Conservation (phyloP, 2,888 invertebrate genomes). For the Synanthedon tipuliformis region DNA sequence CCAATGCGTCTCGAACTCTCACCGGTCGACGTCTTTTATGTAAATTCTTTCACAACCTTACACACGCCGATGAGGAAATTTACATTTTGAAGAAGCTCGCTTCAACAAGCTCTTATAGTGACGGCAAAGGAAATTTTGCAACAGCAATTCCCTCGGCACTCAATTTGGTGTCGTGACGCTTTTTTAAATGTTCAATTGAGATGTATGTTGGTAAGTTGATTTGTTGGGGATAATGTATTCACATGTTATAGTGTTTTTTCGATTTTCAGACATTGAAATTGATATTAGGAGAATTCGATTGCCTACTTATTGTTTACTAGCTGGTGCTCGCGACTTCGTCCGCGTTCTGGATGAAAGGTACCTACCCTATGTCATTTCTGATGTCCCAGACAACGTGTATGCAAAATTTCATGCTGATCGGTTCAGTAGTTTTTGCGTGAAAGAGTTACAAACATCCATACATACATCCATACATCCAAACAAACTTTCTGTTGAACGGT, state of each 20-base stretch:
- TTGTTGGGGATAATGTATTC: slow-evolving; percentile 12
- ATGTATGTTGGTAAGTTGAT: slow-evolving; percentile 37
- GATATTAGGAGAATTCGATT: too few relatives aligned
- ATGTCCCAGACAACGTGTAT: too few relatives aligned
- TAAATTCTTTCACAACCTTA: slow-evolving; percentile 48
- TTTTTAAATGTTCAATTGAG: slow-evolving; percentile 37
- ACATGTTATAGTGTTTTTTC: neutral
- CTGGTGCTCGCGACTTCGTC: too few relatives aligned
- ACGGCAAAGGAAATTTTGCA: slow-evolving; percentile 13
- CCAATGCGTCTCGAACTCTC: slow-evolving; percentile 50
- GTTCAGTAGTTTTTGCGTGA: too few relatives aligned
- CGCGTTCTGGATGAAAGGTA: too few relatives aligned
- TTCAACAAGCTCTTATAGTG: neutral
- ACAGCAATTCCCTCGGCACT: slow-evolving; percentile 27
- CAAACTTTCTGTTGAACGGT: too few relatives aligned
- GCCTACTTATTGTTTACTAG: too few relatives aligned
- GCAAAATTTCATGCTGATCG: too few relatives aligned
- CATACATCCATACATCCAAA: too few relatives aligned
- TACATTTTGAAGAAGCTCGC: slow-evolving; percentile 13
- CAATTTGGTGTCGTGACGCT: slow-evolving; percentile 45
- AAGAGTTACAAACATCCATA: too few relatives aligned
- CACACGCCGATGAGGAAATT: slow-evolving; percentile 21
- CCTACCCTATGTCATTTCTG: too few relatives aligned
- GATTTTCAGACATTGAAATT: too few relatives aligned
- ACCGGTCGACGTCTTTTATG: slow-evolving; percentile 55